These are phyloP conservation scores for Trichonephila inaurata DNA, from an alignment of 1,140 invertebrate genomes.

Conservation along the genomic window DNA sequence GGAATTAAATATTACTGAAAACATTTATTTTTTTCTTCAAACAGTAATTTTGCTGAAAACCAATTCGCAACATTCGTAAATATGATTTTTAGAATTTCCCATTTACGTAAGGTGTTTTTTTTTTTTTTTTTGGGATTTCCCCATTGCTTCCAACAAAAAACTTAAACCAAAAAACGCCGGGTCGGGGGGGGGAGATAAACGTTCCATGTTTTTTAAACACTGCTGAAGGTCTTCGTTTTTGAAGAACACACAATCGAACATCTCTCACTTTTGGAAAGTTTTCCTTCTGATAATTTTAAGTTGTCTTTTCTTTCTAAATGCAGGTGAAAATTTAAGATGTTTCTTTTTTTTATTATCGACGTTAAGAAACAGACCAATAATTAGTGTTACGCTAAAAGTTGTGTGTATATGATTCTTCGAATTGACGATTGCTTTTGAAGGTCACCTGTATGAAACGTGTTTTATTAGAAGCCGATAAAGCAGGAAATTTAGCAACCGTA, in stretches of 20 bases:
- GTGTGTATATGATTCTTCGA: background rate
- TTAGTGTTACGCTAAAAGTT: background rate
- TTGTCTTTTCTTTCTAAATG: slow-evolving; percentile 16
- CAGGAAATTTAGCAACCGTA: background rate
- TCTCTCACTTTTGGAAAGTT: background rate
- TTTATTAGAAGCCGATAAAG: slow-evolving; percentile 16
- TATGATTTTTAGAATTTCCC: too few species aligned
- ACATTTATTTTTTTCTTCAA: too few species aligned
- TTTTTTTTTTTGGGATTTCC: too few species aligned
- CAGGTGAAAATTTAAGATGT: background rate
- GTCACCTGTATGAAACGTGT: background rate
- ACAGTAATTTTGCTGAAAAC: too few species aligned
- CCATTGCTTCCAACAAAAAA: too few species aligned
- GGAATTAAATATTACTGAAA: too few species aligned
- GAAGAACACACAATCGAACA: background rate
- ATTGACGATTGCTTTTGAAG: background rate
- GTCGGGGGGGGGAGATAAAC: background rate
- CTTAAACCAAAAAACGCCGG: background rate
- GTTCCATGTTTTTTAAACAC: background rate
- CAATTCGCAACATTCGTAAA: too few species aligned
- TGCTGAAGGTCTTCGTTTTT: background rate
- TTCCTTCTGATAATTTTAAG: background rate
- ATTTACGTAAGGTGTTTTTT: too few species aligned
- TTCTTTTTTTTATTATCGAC: too few species aligned
- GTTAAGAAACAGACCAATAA: background rate